Conservation (phyloP, 2,113 vertebrate genomes). For the Takifugu flavidus region DNA sequence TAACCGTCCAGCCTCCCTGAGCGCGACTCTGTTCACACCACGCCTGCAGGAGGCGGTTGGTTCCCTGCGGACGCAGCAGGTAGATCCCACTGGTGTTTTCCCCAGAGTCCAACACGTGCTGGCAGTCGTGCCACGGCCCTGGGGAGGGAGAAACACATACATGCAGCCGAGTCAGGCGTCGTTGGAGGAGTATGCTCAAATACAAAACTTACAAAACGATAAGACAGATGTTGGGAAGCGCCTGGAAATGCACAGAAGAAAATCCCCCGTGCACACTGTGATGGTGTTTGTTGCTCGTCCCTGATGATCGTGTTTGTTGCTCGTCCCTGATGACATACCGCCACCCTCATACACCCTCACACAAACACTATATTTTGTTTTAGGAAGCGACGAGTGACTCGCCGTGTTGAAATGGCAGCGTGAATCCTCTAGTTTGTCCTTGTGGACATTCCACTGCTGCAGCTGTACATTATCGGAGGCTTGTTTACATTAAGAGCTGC, state of each 20-base stretch:
- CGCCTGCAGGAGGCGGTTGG: slow-evolving; percentile 76
- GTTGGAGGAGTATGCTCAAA: too few species aligned
- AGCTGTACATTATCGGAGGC: neutral
- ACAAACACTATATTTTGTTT: neutral
- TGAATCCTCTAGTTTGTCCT: slow-evolving; percentile 34
- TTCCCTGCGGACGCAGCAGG: slow-evolving; percentile 72
- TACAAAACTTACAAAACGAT: neutral
- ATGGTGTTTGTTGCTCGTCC: slow-evolving; percentile 10
- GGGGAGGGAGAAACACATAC: neutral
- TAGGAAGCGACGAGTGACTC: slow-evolving; percentile 10
- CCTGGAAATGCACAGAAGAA: slow-evolving; percentile 15
- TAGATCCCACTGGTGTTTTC: slow-evolving; percentile 81
- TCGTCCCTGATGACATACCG: neutral
- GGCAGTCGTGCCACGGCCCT: slow-evolving; percentile 88
- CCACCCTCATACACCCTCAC: neutral
- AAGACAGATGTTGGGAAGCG: slow-evolving; percentile 20
- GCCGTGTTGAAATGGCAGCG: neutral
- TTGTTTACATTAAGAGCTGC: slow-evolving; percentile 12
- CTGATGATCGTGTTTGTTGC: neutral
- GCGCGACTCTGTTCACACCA: slow-evolving; percentile 85
- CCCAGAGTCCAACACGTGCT: slow-evolving; percentile 75
- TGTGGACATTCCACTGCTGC: slow-evolving; percentile 18
- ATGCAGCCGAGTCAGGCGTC: neutral
- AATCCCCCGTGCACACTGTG: slow-evolving; percentile 12
- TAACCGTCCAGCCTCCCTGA: slow-evolving; percentile 86